Base-by-base conservation (phyloP, 2,888 invertebrate genomes). In the Dione juno region DNA sequence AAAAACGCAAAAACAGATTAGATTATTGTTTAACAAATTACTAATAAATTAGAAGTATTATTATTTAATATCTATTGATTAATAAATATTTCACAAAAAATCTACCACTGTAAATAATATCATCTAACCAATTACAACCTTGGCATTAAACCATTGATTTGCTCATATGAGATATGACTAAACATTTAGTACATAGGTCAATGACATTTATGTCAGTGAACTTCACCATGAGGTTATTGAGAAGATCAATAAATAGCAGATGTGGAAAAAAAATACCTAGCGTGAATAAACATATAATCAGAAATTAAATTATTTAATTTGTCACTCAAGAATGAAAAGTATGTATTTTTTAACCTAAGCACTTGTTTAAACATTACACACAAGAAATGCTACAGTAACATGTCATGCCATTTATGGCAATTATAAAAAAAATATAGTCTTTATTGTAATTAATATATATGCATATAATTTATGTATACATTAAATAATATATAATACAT, bases 201-300 rank as follows among this genome's bases (percentile, higher is more conserved):
- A 77, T 84, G 82, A 84, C 81, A 82, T 75, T 13, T 35, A 77
- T 74, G 84, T 86, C 85, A 86, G 76, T 83, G 83, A 84, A 82
- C 88, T 79, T 74, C 71, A 61, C 45, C 37, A 67, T 69, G 54
- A 69, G 35, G 50, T 58, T 63, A 52, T 13, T 64, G 37, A n/a
- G 53, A 41, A 41, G 53, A 41, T 64, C 16, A 37, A 45, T 43
- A 37, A 28, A 16, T 8, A 37, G 37, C 6, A 16, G 45, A 61
- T 43, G n/a, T 28, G 35, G 11, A 14, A 59, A 41, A 13, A 40
- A n/a, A 28, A 3, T 28, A 28, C 2, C 28, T 58, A 8, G 2
- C 9, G 19, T n/a, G 21, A 21, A 59, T 9, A 5, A 7, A 21
- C 3, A 21, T 14, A 9, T 11, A 41, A 21, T 8, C 7, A 13